Evolutionary conservation across 1,140 invertebrate genomes (phyloP).

Genomic region (Lanistes nyassanus): DNA sequence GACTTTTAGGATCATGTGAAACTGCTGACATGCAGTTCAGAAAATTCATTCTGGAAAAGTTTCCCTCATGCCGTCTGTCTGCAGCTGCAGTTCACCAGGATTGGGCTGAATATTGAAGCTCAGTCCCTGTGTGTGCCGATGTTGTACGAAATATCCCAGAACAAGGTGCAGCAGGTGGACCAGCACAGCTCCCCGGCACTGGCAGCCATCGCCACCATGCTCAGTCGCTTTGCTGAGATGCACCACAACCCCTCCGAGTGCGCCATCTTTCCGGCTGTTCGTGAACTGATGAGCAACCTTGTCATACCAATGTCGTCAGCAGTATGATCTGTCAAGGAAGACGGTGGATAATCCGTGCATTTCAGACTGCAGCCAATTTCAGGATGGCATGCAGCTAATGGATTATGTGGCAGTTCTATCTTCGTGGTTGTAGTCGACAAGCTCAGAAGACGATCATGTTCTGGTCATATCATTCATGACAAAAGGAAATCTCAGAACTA

Average conservation of each 20-base stretch:
- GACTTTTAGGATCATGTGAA: too few relatives aligned
- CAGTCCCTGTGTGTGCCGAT: constrained; percentile 86
- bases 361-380: too few relatives aligned
- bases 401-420: too few relatives aligned
- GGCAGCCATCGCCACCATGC: constrained; percentile 73
- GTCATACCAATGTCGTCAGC: constrained; percentile 51
- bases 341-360: too few relatives aligned
- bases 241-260: constrained; percentile 78
- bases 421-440: too few relatives aligned
- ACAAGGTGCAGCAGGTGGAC: constrained; percentile 87
- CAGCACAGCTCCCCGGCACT: constrained; percentile 61
- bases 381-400: too few relatives aligned
- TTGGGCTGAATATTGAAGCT: constrained; percentile 73
- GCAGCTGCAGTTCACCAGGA: constrained; percentile 85
- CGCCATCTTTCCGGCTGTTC: constrained; percentile 86
- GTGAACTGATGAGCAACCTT: constrained; percentile 85
- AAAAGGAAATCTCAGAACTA: too few relatives aligned
- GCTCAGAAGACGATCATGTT: too few relatives aligned
- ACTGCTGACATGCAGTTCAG: too few relatives aligned
- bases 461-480: too few relatives aligned
- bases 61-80: too few relatives aligned
- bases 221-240: constrained; percentile 77
- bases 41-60: too few relatives aligned
- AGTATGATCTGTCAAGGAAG: background rate
- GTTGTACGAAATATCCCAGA: constrained; percentile 86